Conservation (phyloP, 2,113 vertebrate genomes). For the Elanoides forficatus region DNA sequence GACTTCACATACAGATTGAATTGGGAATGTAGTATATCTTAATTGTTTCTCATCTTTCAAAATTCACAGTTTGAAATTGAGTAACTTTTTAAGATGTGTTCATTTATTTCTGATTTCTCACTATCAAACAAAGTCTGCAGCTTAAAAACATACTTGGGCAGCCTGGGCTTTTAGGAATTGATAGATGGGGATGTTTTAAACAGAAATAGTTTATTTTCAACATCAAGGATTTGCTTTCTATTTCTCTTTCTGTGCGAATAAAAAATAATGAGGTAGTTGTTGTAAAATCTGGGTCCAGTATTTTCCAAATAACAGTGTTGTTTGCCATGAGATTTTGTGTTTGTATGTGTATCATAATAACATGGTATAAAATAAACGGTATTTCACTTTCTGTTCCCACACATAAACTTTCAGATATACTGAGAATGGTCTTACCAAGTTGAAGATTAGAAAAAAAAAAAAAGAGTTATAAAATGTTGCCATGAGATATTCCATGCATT, state of each 20-base stretch:
- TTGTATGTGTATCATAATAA: background rate
- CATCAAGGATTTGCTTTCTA: background rate
- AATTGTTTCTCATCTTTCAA: background rate
- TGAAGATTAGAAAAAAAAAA: background rate
- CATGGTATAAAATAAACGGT: background rate
- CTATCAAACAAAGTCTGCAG: background rate
- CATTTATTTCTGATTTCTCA: background rate
- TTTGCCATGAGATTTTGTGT: background rate
- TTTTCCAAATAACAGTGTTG: background rate
- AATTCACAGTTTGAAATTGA: background rate
- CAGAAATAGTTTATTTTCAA: background rate
- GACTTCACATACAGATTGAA: background rate
- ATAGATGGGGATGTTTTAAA: background rate
- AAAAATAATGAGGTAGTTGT: background rate
- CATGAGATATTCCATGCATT: background rate
- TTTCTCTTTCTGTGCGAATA: background rate
- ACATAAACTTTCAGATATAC: background rate
- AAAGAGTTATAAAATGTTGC: background rate
- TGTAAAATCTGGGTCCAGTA: background rate
- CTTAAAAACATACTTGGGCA: background rate
- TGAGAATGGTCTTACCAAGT: background rate
- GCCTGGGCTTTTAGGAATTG: background rate
- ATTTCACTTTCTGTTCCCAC: background rate
- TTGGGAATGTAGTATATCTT: background rate
- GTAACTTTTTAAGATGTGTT: background rate